phyloP scores from a whole-genome alignment of 1,140 invertebrate species.

The Limonius californicus region DNA sequence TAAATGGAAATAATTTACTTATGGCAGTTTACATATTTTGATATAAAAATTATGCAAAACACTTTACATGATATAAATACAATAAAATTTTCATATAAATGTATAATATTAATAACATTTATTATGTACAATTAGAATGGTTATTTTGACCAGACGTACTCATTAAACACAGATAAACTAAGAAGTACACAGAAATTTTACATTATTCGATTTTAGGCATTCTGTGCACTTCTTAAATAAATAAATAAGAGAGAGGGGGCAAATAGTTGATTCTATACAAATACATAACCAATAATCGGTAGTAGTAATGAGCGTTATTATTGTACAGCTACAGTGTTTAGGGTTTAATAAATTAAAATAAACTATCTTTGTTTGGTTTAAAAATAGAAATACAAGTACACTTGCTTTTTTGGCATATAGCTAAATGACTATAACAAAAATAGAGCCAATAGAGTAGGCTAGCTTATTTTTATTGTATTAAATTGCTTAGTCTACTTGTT shows the following conservation, averaged over 20 bases:
- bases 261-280: no score
- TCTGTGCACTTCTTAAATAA: not conserved
- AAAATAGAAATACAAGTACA: slow-evolving; percentile 9
- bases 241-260: no score
- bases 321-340: no score
- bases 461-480: not conserved
- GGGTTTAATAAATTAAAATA: slow-evolving; percentile 7
- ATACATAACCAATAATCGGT: no score
- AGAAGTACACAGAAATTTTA: not conserved
- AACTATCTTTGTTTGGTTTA: not conserved
- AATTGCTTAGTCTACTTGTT: not conserved
- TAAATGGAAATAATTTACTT: slow-evolving; percentile 8
- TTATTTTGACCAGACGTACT: slow-evolving; percentile 9
- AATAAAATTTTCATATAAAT: slow-evolving; percentile 13
- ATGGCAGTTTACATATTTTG: slow-evolving; percentile 12
- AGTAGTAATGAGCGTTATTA: no score
- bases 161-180: slow-evolving; percentile 14
- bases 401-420: slow-evolving; percentile 9
- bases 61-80: slow-evolving; percentile 13
- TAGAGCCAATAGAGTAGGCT: not conserved
- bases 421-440: slow-evolving; percentile 12
- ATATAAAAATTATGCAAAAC: slow-evolving; percentile 15
- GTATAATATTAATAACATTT: slow-evolving; percentile 14
- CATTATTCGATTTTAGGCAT: not conserved
- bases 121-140: slow-evolving; percentile 5